Base-by-base conservation (phyloP, 2,797 vertebrate genomes). In the Ctenopoma multispine region DNA sequence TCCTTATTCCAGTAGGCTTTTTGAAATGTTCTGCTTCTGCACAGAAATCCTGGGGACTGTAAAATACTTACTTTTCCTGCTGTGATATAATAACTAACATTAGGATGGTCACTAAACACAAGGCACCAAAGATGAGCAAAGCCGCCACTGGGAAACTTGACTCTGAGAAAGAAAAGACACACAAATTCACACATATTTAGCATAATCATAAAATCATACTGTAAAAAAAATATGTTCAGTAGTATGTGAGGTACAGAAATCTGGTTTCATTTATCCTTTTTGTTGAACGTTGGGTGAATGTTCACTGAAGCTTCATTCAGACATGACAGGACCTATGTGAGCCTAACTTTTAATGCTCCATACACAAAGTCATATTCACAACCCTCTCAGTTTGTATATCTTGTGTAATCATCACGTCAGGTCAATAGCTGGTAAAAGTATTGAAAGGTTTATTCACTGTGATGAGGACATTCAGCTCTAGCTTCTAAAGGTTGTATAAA, bases 21-120 rank as follows among this genome's bases (percentile, higher is more conserved):
- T 21, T 12, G 24, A 43, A 31, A 38, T 4, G 13, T 27, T 14
- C 1, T 17, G 44, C 23, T 3, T 14, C 3, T 23, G 7, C 31
- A 53, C 36, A 60, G 15, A 66, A 17, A 36, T 18, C 4, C 23
- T 7, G 9, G 29, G 38, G 12, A 24, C 4, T 70, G 3, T 20
- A 4, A 66, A 53, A 49, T 20, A 75, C 94, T 77, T 92, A 99
- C 98, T 96, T 97, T 78, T 95, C 93, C 83, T 98, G 96, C 91
- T 96, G 96, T 18, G 95, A 95, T 78, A 97, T 90, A 72, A 96
- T 64, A 38, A 97, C 85, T 50, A 96, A 82, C 82, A 96, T 92
- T 57, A 97, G 58, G 71, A 96, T 91, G 84, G 95, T 71, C 0
- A 93, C 79, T 54, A 96, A 86, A 47, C 94, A 95, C 89, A 96